Conservation (phyloP, 2,797 vertebrate species). For the Xyrichtys novacula region DNA sequence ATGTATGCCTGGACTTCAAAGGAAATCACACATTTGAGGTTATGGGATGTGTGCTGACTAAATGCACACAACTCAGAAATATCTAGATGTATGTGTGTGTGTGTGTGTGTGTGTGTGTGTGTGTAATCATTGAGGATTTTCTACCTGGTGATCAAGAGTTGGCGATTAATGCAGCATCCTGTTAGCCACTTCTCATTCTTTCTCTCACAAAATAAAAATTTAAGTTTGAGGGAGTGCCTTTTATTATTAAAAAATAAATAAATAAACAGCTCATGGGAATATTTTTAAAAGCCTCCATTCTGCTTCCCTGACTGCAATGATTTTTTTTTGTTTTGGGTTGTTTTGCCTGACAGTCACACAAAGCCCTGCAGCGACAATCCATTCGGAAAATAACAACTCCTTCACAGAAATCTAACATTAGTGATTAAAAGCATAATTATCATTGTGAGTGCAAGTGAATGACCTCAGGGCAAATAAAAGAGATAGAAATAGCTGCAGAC, state of each 20-base stretch:
- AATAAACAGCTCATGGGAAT: constrained; percentile 18
- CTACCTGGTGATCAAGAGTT: constrained; percentile 26
- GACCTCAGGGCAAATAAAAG: constrained; percentile 15
- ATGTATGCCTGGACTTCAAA: constrained; percentile 40
- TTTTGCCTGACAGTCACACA: constrained; percentile 35
- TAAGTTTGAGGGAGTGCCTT: constrained; percentile 30
- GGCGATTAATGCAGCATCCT: constrained; percentile 43
- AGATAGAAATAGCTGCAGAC: not conserved
- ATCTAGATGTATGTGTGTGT: constrained; percentile 19
- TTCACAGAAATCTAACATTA: constrained; percentile 31
- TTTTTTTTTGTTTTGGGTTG: not conserved
- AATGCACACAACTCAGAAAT: constrained; percentile 31
- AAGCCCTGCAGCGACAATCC: constrained; percentile 41
- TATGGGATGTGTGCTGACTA: constrained; percentile 40
- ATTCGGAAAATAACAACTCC: constrained; percentile 42
- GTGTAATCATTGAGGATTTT: constrained; percentile 21
- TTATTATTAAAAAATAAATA: not conserved
- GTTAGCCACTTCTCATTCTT: constrained; percentile 30
- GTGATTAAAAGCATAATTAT: constrained; percentile 54
- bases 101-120: not conserved
- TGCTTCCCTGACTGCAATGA: constrained; percentile 8
- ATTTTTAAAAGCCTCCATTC: constrained; percentile 12
- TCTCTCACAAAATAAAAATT: constrained; percentile 24
- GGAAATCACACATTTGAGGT: constrained; percentile 38
- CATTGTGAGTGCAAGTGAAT: constrained; percentile 3